A percentile compares a stretch with the other conserved stretches of the same genome.
phyloP scores from a whole-genome alignment of 2,888 invertebrate species.

The Baccha elongata region DNA sequence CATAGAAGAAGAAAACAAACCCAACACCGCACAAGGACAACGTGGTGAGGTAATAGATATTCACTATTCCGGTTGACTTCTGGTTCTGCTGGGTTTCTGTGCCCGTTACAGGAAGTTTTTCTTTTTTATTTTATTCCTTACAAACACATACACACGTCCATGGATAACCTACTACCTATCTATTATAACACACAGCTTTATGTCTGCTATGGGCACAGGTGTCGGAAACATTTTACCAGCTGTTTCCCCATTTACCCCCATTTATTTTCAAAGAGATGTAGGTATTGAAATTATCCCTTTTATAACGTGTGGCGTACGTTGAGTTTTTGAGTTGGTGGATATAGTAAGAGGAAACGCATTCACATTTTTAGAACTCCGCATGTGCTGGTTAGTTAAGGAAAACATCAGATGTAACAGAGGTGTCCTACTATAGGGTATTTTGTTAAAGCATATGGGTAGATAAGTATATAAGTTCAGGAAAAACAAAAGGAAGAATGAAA shows the following conservation, averaged over 20 bases:
- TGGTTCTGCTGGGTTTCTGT: constrained; percentile 39
- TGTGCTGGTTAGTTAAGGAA: constrained; percentile 25
- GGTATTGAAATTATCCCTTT: constrained; percentile 59
- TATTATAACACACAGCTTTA: constrained; percentile 25
- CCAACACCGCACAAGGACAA: constrained; percentile 72
- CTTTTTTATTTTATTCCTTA: constrained; percentile 20
- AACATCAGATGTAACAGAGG: constrained; percentile 26
- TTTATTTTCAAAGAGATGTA: constrained; percentile 54
- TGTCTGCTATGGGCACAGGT: constrained; percentile 64
- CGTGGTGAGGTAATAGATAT: constrained; percentile 70
- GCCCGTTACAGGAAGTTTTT: constrained; percentile 53
- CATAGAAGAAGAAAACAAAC: constrained; percentile 62
- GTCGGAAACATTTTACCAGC: constrained; percentile 64
- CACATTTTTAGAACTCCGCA: constrained; percentile 18
- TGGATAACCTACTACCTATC: constrained; percentile 28
- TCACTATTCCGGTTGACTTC: constrained; percentile 64
- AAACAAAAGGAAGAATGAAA: constrained; percentile 45
- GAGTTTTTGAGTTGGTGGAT: constrained; percentile 12
- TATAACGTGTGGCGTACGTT: constrained; percentile 31
- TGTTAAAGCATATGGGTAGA: neutral
- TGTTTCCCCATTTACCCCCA: constrained; percentile 50
- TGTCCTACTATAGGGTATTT: neutral
- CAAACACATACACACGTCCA: constrained; percentile 21
- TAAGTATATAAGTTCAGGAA: neutral
- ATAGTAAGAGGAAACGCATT: neutral